Evolutionary conservation across 1,140 invertebrate genomes (phyloP).

Genomic region (Papilio glaucus): DNA sequence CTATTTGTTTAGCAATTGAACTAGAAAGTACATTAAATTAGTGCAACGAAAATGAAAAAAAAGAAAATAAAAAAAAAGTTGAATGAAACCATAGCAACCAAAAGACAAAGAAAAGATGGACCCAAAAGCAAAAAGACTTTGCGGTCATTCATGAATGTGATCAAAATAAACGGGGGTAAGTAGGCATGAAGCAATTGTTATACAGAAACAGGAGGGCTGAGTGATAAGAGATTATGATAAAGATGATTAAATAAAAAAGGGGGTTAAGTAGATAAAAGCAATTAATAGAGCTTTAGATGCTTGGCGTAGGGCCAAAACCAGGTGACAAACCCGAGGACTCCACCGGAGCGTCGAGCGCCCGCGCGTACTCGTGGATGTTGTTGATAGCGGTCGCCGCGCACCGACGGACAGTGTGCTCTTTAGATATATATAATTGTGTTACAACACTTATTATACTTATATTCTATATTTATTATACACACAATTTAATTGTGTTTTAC

Average conservation of each 20-base stretch:
- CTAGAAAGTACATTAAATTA: neutral
- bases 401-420: slow-evolving; percentile 59
- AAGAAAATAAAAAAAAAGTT: neutral
- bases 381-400: slow-evolving; percentile 65
- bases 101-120: neutral
- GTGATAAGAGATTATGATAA: neutral
- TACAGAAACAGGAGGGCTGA: neutral
- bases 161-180: slow-evolving; percentile 20
- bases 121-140: neutral
- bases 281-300: neutral
- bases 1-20: too few relatives aligned
- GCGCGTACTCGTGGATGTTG: slow-evolving; percentile 71
- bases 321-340: slow-evolving; percentile 45
- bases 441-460: too few relatives aligned
- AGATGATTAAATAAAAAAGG: neutral
- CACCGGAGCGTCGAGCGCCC: slow-evolving; percentile 49
- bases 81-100: neutral
- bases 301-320: neutral
- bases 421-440: slow-evolving; percentile 10
- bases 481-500: too few relatives aligned
- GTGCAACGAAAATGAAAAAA: neutral
- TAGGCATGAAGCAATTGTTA: slow-evolving; percentile 31
- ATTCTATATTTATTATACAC: too few relatives aligned
- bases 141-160: slow-evolving; percentile 2
- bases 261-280: neutral